These are phyloP conservation scores for Lophius americanus DNA, from an alignment of 2,797 vertebrate genomes.

Conservation along the genomic window DNA sequence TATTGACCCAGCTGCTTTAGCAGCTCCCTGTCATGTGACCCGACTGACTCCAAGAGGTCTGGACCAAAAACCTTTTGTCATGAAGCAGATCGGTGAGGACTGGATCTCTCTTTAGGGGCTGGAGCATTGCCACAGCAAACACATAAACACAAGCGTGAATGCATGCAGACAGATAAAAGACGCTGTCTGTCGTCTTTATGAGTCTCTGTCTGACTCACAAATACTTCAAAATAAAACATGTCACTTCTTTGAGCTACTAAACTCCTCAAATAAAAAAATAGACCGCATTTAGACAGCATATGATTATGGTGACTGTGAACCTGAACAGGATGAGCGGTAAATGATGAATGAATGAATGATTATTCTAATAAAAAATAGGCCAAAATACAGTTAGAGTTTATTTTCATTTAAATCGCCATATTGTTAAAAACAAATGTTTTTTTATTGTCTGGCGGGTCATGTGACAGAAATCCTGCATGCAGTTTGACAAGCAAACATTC, in stretches of 20 bases:
- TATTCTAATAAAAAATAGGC: not conserved
- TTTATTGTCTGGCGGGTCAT: constrained; percentile 3
- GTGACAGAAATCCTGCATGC: constrained; percentile 1
- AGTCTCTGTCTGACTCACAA: not conserved
- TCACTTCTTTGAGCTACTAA: not conserved
- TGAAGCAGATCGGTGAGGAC: constrained; percentile 30
- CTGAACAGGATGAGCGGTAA: too few relatives aligned
- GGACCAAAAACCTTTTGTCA: constrained; percentile 63
- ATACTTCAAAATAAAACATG: not conserved
- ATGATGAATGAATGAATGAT: not conserved
- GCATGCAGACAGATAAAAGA: constrained; percentile 1
- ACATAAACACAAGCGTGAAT: constrained; percentile 31
- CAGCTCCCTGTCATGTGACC: constrained; percentile 66
- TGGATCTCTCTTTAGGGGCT: constrained; percentile 42
- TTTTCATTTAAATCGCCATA: constrained; percentile 15
- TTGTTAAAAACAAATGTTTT: constrained; percentile 7
- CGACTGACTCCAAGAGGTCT: constrained; percentile 56
- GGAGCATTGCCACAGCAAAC: constrained; percentile 30
- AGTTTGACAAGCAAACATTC: constrained; percentile 18
- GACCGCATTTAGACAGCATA: too few relatives aligned
- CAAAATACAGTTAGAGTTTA: not conserved
- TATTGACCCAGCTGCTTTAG: constrained; percentile 28
- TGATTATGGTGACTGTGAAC: too few relatives aligned
- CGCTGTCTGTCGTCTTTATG: not conserved
- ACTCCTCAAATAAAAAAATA: too few relatives aligned